Evolutionary conservation across 2,888 invertebrate genomes (phyloP).

Genomic region (Rhaphigaster nebulosa): DNA sequence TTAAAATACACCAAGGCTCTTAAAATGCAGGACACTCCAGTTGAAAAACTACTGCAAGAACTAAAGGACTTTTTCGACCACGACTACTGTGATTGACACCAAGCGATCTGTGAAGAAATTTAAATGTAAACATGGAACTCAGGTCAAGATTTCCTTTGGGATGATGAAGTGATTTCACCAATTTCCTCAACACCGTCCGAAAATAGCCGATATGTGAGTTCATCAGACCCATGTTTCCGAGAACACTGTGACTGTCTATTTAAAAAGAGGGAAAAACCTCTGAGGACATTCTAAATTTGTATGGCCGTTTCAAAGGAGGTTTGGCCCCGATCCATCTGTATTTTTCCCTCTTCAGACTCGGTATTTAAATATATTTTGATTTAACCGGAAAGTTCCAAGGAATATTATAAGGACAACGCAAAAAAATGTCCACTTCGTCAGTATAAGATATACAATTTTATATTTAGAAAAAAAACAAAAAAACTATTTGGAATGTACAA

Average conservation of each 20-base stretch:
- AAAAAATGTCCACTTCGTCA: neutral
- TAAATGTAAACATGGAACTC: neutral
- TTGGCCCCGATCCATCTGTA: slow-evolving; percentile 47
- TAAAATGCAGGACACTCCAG: too few species aligned
- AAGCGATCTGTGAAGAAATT: neutral
- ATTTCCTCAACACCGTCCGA: neutral
- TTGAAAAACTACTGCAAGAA: too few species aligned
- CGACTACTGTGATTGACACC: too few species aligned
- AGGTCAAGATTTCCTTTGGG: neutral
- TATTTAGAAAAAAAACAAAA: too few species aligned
- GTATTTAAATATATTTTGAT: neutral
- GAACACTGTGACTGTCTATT: slow-evolving; percentile 51
- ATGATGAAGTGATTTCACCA: neutral
- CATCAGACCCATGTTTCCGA: slow-evolving; percentile 33
- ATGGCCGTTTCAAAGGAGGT: slow-evolving; percentile 39
- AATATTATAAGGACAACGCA: neutral
- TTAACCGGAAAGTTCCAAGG: neutral
- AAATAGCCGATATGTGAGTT: slow-evolving; percentile 17
- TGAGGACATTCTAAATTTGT: slow-evolving; percentile 57
- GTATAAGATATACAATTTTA: neutral
- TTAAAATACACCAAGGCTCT: too few species aligned
- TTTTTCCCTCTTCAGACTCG: slow-evolving; percentile 35
- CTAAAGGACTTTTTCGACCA: too few species aligned
- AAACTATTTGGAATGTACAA: too few species aligned
- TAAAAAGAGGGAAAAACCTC: slow-evolving; percentile 54